These are phyloP conservation scores for Hesperophylax magnus DNA, from an alignment of 1,140 invertebrate species.

Conservation along the genomic window DNA sequence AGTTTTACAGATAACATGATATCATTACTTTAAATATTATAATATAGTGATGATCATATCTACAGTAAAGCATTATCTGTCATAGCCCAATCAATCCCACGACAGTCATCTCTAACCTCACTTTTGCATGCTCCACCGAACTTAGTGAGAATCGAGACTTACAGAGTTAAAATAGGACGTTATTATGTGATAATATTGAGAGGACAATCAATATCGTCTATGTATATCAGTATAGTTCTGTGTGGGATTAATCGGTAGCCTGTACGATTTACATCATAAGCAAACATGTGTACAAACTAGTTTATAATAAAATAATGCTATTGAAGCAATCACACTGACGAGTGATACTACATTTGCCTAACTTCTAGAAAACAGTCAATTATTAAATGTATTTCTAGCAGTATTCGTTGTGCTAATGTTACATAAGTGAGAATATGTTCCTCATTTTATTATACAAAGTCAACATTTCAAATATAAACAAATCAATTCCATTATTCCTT, in stretches of 20 bases:
- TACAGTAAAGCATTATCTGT: slow-evolving; percentile 38
- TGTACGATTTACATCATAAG: slow-evolving; percentile 40
- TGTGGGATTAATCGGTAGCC: slow-evolving; percentile 1
- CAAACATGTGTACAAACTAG: slow-evolving; percentile 34
- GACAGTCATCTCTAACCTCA: too few relatives aligned
- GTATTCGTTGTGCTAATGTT: slow-evolving; percentile 45
- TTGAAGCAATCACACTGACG: slow-evolving; percentile 30
- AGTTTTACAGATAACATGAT: slow-evolving; percentile 25
- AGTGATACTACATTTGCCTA: slow-evolving; percentile 38
- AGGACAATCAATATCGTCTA: too few relatives aligned
- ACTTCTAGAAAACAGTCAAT: slow-evolving; percentile 44
- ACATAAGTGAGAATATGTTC: slow-evolving; percentile 27
- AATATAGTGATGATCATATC: slow-evolving; percentile 20
- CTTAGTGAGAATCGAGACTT: background rate
- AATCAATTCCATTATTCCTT: slow-evolving; percentile 34
- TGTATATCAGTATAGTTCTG: background rate
- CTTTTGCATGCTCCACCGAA: too few relatives aligned
- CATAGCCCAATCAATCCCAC: slow-evolving; percentile 6
- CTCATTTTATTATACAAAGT: background rate
- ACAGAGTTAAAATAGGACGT: too few relatives aligned
- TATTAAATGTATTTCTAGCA: slow-evolving; percentile 29
- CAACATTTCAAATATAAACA: slow-evolving; percentile 3
- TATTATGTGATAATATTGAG: background rate
- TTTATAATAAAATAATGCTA: slow-evolving; percentile 26
- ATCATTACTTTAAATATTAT: slow-evolving; percentile 27